Percentiles rank a stretch among this genome's conserved stretches.
Conservation (phyloP, 1,140 invertebrate species). For the Lepeophtheirus salmonis region DNA sequence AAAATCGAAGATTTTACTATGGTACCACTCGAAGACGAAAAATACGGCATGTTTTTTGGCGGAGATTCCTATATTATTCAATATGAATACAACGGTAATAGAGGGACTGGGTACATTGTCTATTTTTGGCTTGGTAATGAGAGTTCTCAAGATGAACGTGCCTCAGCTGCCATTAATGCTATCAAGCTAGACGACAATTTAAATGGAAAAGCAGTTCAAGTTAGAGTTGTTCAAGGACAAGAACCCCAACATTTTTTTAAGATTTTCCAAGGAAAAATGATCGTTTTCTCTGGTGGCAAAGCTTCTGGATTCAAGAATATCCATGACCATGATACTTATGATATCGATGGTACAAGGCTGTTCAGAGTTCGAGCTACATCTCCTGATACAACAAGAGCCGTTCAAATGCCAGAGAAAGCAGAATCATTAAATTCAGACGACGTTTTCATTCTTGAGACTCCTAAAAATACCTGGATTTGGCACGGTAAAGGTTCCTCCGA, state of each 20-base stretch:
- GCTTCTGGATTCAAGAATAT: conserved; percentile 19
- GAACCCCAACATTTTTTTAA: conserved; percentile 53
- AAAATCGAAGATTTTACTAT: conserved; percentile 38
- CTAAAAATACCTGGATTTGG: conserved; percentile 41
- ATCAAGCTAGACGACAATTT: conserved; percentile 38
- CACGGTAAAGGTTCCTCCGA: conserved; percentile 42
- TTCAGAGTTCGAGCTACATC: conserved; percentile 41
- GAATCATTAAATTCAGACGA: conserved; percentile 45
- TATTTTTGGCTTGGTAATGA: conserved; percentile 50
- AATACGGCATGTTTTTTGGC: conserved; percentile 47
- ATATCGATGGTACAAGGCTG: conserved; percentile 38
- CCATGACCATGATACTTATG: conserved; percentile 38
- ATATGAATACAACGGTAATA: conserved; percentile 41
- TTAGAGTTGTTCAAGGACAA: conserved; percentile 47
- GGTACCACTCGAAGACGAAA: conserved; percentile 31
- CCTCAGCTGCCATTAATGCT: conserved; percentile 41
- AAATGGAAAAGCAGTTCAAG: conserved; percentile 36
- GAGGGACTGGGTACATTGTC: conserved; percentile 37
- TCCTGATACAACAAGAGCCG: conserved; percentile 39
- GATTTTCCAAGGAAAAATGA: conserved; percentile 50
- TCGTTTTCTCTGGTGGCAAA: conserved; percentile 39
- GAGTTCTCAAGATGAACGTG: conserved; percentile 39
- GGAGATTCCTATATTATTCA: conserved; percentile 55
- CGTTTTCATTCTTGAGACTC: conserved; percentile 44
- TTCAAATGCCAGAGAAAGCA: conserved; percentile 35